phyloP scores from a whole-genome alignment of 2,113 vertebrate species.

The Ploceus nigricollis region DNA sequence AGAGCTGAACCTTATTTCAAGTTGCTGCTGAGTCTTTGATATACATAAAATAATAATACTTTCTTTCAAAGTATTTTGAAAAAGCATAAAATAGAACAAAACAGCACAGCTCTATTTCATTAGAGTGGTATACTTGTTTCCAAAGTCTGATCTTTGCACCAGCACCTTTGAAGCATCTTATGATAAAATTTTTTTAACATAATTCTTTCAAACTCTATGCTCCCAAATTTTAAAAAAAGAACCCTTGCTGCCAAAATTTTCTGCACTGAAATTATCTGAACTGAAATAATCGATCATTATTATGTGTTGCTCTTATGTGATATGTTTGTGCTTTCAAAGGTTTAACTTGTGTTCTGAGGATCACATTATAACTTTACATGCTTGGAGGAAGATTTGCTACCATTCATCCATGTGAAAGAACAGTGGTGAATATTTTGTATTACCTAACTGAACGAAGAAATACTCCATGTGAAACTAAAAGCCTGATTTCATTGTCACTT shows the following conservation, averaged over 20 bases:
- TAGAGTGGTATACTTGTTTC: neutral
- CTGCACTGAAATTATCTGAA: neutral
- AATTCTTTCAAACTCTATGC: neutral
- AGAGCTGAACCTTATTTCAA: neutral
- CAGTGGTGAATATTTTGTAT: conserved; percentile 2
- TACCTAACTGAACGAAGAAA: conserved; percentile 6
- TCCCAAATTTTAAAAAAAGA: neutral
- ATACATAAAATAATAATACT: neutral
- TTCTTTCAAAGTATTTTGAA: neutral
- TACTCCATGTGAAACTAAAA: conserved; percentile 37
- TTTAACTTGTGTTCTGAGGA: neutral
- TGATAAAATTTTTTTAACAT: neutral
- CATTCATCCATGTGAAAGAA: conserved; percentile 13
- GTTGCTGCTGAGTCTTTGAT: neutral
- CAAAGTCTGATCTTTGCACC: neutral
- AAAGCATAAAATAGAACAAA: neutral
- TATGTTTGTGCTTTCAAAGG: neutral
- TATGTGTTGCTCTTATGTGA: neutral
- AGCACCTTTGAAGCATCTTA: neutral
- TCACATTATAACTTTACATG: neutral
- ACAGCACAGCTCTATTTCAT: neutral
- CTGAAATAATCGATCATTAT: neutral
- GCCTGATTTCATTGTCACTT: conserved; percentile 32
- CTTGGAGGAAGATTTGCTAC: neutral
- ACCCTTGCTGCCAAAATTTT: neutral